These are phyloP conservation scores for Agrotis ipsilon DNA, from an alignment of 2,888 invertebrate species.

Conservation along the genomic window DNA sequence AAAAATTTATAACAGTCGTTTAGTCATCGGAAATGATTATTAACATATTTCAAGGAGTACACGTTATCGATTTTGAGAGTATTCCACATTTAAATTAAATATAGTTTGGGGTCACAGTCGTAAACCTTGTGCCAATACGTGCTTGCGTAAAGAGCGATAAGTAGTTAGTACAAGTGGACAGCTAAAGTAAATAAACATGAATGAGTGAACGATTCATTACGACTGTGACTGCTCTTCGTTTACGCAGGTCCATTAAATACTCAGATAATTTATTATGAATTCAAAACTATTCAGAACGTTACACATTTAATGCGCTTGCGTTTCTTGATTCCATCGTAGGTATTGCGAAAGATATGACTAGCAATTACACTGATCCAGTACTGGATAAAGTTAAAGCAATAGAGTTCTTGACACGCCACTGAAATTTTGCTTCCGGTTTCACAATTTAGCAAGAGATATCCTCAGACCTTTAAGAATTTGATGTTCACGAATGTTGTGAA, in stretches of 20 bases:
- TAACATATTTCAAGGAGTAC: slow-evolving; percentile 27
- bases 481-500: slow-evolving; percentile 25
- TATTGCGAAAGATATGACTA: background rate
- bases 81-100: slow-evolving; percentile 40
- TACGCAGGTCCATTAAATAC: slow-evolving; percentile 36
- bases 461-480: slow-evolving; percentile 37
- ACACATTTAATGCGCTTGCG: background rate
- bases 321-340: background rate
- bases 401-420: background rate
- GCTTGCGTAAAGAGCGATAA: slow-evolving; percentile 39
- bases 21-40: slow-evolving; percentile 66
- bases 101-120: slow-evolving; percentile 46
- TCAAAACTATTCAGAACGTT: slow-evolving; percentile 10
- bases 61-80: slow-evolving; percentile 29
- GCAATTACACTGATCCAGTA: background rate
- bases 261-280: slow-evolving; percentile 9
- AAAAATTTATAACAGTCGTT: slow-evolving; percentile 75
- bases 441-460: slow-evolving; percentile 5
- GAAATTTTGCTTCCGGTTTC: background rate
- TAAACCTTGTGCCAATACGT: slow-evolving; percentile 49
- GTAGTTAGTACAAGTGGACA: slow-evolving; percentile 33
- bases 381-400: background rate
- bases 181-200: slow-evolving; percentile 61
- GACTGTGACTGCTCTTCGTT: slow-evolving; percentile 23
- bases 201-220: slow-evolving; percentile 45